phyloP scores from a whole-genome alignment of 1,140 invertebrate genomes.

The Drosophila melanogaster region Release_6_plus_ISO1_MT NT_037436.4:124501-125000 shows the following conservation, averaged over 20 bases:
- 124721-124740: slow-evolving; percentile 41
- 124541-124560: too few species aligned
- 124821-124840: slow-evolving; percentile 11
- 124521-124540: too few species aligned
- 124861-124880: slow-evolving; percentile 26
- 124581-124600: slow-evolving; percentile 18
- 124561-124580: not conserved
- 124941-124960: not conserved
- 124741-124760: slow-evolving; percentile 61
- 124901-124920: not conserved
- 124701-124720: slow-evolving; percentile 14
- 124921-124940: not conserved
- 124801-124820: slow-evolving; percentile 14
- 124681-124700: not conserved
- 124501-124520: too few species aligned
- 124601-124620: slow-evolving; percentile 34
- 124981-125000: too few species aligned
- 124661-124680: not conserved
- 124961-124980: not conserved
- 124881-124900: slow-evolving; percentile 9
- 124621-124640: slow-evolving; percentile 26
- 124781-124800: slow-evolving; percentile 16
- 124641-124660: not conserved
- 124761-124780: slow-evolving; percentile 4
- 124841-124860: slow-evolving; percentile 7